Conservation (phyloP, 64 coral and sea anemone genomes). For the Pocillopora verrucosa region DNA sequence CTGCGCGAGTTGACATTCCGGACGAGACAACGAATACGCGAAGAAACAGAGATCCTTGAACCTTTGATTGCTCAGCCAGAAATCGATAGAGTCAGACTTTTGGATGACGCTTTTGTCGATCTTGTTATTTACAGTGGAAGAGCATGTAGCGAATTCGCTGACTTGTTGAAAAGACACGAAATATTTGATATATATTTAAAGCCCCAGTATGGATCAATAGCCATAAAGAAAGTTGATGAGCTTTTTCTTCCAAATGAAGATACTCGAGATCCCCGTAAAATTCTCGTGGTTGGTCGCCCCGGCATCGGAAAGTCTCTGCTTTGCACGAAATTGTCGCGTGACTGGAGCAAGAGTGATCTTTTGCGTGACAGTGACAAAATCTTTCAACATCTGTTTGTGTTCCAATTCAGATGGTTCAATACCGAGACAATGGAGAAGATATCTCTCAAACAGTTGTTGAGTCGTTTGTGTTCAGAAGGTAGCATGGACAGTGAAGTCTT, state of each 20-base stretch:
- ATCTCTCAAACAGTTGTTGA: slow-evolving; percentile 28
- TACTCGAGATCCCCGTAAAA: slow-evolving; percentile 13
- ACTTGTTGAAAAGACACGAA: slow-evolving; percentile 22
- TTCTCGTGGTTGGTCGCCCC: slow-evolving; percentile 44
- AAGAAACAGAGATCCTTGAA: slow-evolving; percentile 18
- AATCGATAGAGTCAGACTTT: background rate
- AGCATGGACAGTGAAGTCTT: background rate
- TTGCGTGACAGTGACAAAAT: background rate
- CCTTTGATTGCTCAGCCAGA: slow-evolving; percentile 31
- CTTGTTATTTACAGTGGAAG: slow-evolving; percentile 41
- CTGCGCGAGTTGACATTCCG: background rate
- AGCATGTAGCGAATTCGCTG: background rate
- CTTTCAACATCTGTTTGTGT: slow-evolving; percentile 11
- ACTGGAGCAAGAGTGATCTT: background rate
- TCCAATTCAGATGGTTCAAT: slow-evolving; percentile 38
- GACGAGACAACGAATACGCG: background rate
- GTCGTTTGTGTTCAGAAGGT: background rate
- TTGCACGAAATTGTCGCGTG: slow-evolving; percentile 14
- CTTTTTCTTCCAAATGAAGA: slow-evolving; percentile 22
- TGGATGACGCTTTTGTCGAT: slow-evolving; percentile 43
- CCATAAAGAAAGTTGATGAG: slow-evolving; percentile 9
- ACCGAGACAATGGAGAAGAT: background rate
- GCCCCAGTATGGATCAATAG: background rate
- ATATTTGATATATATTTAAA: slow-evolving; percentile 18
- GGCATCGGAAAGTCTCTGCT: slow-evolving; percentile 41